Evolutionary conservation across 2,113 vertebrate genomes (phyloP).

Genomic region (Coptodon bakossiorum): DNA sequence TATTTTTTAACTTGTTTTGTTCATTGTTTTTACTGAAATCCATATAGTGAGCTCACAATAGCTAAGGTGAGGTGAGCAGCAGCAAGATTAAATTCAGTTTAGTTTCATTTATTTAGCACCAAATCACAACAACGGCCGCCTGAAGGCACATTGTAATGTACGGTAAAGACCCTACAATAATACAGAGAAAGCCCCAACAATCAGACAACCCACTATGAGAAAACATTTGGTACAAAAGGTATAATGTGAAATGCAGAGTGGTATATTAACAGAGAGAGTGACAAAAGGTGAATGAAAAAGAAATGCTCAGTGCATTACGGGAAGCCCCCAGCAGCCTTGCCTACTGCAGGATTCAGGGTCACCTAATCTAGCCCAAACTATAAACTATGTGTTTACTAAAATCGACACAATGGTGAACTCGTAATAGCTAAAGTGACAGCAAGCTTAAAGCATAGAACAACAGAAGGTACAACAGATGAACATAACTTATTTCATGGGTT

Average conservation of each 20-base stretch:
- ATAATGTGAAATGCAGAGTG: not conserved
- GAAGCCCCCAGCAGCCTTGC: not conserved
- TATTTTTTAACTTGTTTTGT: slow-evolving; percentile 53
- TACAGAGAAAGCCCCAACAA: not conserved
- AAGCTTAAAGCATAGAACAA: not conserved
- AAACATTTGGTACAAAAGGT: not conserved
- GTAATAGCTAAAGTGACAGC: not conserved
- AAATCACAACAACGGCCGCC: not conserved
- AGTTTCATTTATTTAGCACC: not conserved
- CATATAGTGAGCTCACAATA: not conserved
- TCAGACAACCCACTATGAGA: not conserved
- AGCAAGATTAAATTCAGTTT: not conserved
- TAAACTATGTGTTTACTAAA: not conserved
- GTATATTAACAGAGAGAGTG: not conserved
- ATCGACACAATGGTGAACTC: not conserved
- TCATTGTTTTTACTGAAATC: not conserved
- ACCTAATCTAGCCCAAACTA: not conserved
- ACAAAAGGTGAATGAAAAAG: not conserved
- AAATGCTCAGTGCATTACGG: accelerated
- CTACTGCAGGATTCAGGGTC: not conserved
- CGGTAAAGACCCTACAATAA: not conserved
- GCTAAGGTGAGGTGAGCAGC: not conserved
- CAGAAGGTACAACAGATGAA: not conserved
- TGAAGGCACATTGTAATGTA: not conserved
- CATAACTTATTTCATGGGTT: not conserved